Evolutionary conservation across 2,888 invertebrate species (phyloP).

Genomic region (Epistrophe grossulariae): DNA sequence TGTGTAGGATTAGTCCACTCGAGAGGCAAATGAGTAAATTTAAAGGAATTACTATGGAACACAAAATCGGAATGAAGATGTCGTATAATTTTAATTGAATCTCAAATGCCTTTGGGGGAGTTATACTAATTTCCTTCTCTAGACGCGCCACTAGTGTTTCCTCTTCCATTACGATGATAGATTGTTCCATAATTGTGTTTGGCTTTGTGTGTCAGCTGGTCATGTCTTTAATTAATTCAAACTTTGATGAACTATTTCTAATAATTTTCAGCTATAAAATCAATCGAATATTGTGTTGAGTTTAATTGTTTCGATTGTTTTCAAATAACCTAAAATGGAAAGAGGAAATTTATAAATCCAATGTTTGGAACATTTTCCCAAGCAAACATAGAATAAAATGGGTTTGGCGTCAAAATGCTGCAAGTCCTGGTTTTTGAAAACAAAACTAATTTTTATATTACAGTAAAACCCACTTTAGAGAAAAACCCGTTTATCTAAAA

Average conservation of each 20-base stretch:
- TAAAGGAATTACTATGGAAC: conserved; percentile 85
- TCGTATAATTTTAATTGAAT: conserved; percentile 85
- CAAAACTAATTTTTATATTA: too few species aligned
- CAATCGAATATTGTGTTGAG: not conserved
- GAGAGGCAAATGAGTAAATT: conserved; percentile 88
- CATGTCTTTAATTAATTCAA: not conserved
- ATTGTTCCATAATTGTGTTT: not conserved
- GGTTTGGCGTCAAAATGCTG: too few species aligned
- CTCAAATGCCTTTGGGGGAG: conserved; percentile 68
- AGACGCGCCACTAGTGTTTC: conserved; percentile 61
- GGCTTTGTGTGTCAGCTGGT: not conserved
- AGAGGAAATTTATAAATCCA: not conserved
- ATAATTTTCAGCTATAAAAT: not conserved
- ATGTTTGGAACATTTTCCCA: too few species aligned
- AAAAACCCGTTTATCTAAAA: too few species aligned
- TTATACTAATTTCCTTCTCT: conserved; percentile 66
- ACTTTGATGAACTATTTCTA: not conserved
- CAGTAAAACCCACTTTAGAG: too few species aligned
- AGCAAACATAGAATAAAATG: too few species aligned
- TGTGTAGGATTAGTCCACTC: conserved; percentile 87
- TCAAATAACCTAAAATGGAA: not conserved
- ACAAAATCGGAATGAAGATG: conserved; percentile 85
- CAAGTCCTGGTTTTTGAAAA: too few species aligned
- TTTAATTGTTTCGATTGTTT: not conserved
- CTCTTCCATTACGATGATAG: conserved; percentile 34